Evolutionary conservation across 2,797 vertebrate species (phyloP).

Genomic region (Meriones psammophilus): DNA sequence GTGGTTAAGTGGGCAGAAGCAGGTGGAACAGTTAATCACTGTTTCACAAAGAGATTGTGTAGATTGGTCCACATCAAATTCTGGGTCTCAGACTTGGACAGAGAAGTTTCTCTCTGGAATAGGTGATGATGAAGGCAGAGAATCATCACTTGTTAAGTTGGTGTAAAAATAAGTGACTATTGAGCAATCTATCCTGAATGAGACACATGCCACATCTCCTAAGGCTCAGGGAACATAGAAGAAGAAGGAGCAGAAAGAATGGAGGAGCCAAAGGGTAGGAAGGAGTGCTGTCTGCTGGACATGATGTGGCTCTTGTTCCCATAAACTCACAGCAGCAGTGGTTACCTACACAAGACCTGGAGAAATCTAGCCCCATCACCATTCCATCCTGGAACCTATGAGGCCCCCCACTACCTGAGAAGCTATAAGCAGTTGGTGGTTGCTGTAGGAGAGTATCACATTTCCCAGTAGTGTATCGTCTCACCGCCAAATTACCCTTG

Average conservation of each 20-base stretch:
- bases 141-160: background rate
- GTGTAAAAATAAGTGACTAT: background rate
- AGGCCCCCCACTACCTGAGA: no score
- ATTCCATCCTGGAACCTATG: background rate
- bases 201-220: no score
- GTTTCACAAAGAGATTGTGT: background rate
- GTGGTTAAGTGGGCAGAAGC: background rate
- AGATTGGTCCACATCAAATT: conserved; percentile 6
- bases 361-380: no score
- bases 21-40: background rate
- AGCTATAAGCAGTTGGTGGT: background rate
- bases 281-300: background rate
- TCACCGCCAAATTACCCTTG: background rate
- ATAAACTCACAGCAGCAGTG: background rate
- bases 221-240: background rate
- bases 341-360: background rate
- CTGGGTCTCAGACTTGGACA: background rate
- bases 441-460: background rate
- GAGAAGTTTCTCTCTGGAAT: background rate
- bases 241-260: background rate
- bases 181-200: background rate
- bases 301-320: fast-evolving
- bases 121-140: background rate
- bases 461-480: background rate
- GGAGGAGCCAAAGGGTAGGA: background rate